Evolutionary conservation across 92 coral and sea anemone genomes (phyloP).

Genomic region (Parazoanthus swiftii): DNA sequence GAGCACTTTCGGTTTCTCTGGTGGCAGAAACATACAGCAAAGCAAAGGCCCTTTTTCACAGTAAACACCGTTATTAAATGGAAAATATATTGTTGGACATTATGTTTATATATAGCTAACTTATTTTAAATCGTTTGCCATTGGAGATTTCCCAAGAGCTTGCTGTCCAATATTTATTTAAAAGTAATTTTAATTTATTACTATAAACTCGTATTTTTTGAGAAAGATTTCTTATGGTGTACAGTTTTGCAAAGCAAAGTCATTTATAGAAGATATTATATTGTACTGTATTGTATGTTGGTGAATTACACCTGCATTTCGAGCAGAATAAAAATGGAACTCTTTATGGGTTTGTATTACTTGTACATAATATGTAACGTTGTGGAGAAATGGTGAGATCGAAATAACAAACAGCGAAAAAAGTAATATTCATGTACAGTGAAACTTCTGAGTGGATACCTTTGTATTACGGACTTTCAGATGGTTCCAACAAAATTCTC

Average conservation of each 20-base stretch:
- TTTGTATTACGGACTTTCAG: no score
- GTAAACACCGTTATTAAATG: neutral
- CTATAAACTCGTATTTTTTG: neutral
- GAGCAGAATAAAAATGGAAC: slow-evolving; percentile 16
- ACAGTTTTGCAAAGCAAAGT: slow-evolving; percentile 20
- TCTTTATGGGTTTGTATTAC: neutral
- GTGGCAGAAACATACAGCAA: neutral
- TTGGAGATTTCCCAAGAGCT: neutral
- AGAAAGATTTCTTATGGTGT: slow-evolving; percentile 1
- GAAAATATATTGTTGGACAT: neutral
- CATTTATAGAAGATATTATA: slow-evolving; percentile 18
- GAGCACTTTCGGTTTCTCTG: neutral
- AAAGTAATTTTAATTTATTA: slow-evolving; percentile 12
- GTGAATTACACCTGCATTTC: neutral
- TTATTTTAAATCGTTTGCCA: neutral
- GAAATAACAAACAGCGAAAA: no score
- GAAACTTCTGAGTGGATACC: no score
- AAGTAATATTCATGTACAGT: no score
- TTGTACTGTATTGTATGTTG: neutral
- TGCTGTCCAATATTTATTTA: slow-evolving; percentile 22
- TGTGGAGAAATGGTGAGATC: no score
- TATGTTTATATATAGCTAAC: neutral
- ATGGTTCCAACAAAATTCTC: no score
- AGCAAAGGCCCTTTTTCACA: neutral
- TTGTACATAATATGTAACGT: no score